Evolutionary conservation across 2,797 vertebrate genomes (phyloP).

Genomic region (Echeneis naucrates): DNA sequence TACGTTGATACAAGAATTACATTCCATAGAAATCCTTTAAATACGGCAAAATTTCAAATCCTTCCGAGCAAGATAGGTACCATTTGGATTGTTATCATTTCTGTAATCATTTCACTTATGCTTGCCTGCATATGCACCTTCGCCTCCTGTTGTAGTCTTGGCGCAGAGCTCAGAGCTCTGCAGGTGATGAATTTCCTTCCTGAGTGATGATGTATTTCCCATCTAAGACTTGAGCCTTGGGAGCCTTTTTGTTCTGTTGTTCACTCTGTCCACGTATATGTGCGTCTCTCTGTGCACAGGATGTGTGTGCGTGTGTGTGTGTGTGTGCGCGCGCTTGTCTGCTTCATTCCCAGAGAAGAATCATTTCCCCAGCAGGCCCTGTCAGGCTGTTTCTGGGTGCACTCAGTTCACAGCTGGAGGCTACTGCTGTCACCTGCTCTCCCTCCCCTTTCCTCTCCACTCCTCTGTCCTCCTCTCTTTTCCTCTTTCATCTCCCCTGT

Average conservation of each 20-base stretch:
- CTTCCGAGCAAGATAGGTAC: not conserved
- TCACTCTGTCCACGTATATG: constrained; percentile 46
- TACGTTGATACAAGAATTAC: constrained; percentile 22
- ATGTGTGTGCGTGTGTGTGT: not conserved
- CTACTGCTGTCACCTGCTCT: constrained; percentile 78
- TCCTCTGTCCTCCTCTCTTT: constrained; percentile 26
- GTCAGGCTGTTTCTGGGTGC: constrained; percentile 80
- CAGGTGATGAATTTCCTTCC: constrained; percentile 64
- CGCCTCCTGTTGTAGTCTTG: constrained; percentile 23
- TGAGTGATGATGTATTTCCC: constrained; percentile 71
- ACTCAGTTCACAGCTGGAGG: constrained; percentile 79
- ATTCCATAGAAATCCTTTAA: not conserved
- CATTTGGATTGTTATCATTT: constrained; percentile 16
- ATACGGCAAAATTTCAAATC: constrained; percentile 7
- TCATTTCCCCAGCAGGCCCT: constrained; percentile 80
- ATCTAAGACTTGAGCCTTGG: constrained; percentile 55
- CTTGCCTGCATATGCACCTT: constrained; percentile 7
- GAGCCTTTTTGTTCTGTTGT: constrained; percentile 69
- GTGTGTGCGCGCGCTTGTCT: constrained; percentile 48
- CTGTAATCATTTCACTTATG: constrained; percentile 5
- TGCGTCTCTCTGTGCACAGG: constrained; percentile 29
- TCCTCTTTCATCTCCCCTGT: constrained; percentile 13
- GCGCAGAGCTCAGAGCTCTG: constrained; percentile 31
- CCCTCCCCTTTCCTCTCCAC: constrained; percentile 57
- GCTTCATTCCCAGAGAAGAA: constrained; percentile 73